Evolutionary conservation across 2,888 invertebrate genomes (phyloP), one percentile per base, ranked within the genome.

Genomic region (Hymenopus coronatus): DNA sequence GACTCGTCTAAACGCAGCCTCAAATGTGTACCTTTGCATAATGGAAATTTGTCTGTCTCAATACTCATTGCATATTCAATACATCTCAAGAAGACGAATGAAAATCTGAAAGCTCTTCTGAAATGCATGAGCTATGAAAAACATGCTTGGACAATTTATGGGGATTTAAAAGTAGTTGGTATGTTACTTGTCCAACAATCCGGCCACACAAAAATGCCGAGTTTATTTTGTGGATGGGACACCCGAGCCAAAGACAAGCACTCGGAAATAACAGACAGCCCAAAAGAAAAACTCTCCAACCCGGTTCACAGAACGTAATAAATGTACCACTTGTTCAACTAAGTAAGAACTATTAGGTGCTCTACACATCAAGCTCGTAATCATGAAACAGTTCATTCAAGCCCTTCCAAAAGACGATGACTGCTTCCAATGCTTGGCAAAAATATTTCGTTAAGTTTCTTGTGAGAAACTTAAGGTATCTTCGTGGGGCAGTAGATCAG

Each of bases 51-150:
- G n/a, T n/a, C 33, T 84, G 84, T 28, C 9, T 25, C 84, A 84
- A 84, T 84, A 84, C n/a, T 33, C 30, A 28, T 14, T 28, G 84
- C 84, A 84, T 14, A 84, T 84, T 84, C 84, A 84, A 25, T 28
- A 83, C 83, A 83, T 83, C 83, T 83, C 83, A 83, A 83, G n/a
- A 28, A 83, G 83, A 25, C 9, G 83, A 27, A 83, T 84, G 84
- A 84, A 84, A 84, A 84, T 84, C 28, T 84, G 30, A 84, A 84
- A 84, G 84, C 84, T 84, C 84, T 30, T 84, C 28, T 25, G 25
- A n/a, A n/a, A n/a, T n/a, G n/a, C n/a, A n/a, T 84, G 84, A 84
- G 33, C 84, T 84, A 84, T 28, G 84, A 84, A 28, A 84, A 84
- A 84, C 30, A 84, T 83, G 9, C 83, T 83, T 83, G 83, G 83